phyloP scores from a whole-genome alignment of 2,113 vertebrate species.

The Perca schrenkii region DNA sequence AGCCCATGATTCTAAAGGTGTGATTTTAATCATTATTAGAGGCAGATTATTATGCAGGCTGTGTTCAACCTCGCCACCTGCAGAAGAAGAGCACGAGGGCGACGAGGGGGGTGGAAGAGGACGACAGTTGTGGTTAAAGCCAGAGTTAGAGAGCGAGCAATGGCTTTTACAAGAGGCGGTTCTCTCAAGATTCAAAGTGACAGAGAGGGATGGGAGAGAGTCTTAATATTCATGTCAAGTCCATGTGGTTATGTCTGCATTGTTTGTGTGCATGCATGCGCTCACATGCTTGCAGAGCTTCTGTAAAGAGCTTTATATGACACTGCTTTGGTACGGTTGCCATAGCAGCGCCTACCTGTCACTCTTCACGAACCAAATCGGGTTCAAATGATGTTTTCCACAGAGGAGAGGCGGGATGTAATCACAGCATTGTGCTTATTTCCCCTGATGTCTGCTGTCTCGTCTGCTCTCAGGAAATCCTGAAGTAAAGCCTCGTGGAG shows the following conservation, averaged over 20 bases:
- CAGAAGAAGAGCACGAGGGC: conserved; percentile 23
- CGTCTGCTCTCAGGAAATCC: conserved; percentile 53
- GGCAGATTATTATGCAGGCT: conserved; percentile 35
- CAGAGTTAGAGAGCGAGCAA: conserved; percentile 33
- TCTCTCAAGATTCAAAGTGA: conserved; percentile 67
- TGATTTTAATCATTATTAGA: conserved; percentile 41
- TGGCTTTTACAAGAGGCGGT: conserved; percentile 56
- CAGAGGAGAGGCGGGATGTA: conserved; percentile 69
- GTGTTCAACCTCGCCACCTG: conserved; percentile 34
- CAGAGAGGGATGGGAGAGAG: conserved; percentile 44
- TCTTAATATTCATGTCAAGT: conserved; percentile 71
- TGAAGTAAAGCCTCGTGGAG: conserved; percentile 17
- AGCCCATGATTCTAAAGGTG: conserved; percentile 10
- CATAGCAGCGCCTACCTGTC: conserved; percentile 83
- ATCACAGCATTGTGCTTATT: conserved; percentile 72
- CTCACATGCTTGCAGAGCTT: conserved; percentile 44
- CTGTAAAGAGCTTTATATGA: conserved; percentile 63
- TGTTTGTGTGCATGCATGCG: conserved; percentile 51
- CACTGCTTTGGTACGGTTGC: conserved; percentile 77
- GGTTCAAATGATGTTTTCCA: conserved; percentile 69
- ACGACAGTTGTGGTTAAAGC: conserved; percentile 28
- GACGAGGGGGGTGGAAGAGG: neutral
- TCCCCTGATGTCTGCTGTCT: conserved; percentile 71
- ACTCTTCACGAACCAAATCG: conserved; percentile 69
- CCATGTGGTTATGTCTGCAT: conserved; percentile 47